Evolutionary conservation across 1,140 invertebrate genomes (phyloP).

Genomic region (Drosophila trapezifrons): DNA sequence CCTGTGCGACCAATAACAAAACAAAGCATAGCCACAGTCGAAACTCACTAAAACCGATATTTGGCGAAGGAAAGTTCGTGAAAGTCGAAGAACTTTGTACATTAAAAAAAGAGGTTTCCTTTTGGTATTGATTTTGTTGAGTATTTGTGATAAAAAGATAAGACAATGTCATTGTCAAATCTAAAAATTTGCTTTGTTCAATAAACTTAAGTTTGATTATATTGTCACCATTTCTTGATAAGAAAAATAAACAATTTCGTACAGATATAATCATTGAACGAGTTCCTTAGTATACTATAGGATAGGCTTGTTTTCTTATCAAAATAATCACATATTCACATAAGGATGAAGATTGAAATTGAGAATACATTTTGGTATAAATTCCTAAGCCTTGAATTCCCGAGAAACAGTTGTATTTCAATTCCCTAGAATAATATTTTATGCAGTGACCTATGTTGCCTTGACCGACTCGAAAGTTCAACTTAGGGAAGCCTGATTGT

Average conservation of each 20-base stretch:
- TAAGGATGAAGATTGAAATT: no score
- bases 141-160: not conserved
- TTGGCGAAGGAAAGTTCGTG: no score
- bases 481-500: conserved; percentile 8
- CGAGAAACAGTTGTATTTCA: no score
- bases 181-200: not conserved
- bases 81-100: not conserved
- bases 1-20: conserved; percentile 51
- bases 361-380: no score
- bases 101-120: not conserved
- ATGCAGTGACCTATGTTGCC: not conserved
- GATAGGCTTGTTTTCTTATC: no score
- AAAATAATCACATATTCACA: no score
- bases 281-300: no score
- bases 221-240: not conserved
- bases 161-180: not conserved
- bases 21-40: conserved; percentile 30
- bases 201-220: not conserved
- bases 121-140: not conserved
- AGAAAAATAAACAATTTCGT: not conserved
- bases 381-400: no score
- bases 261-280: no score
- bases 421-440: not conserved
- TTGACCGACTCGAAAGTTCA: not conserved
- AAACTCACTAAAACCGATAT: not conserved